These are phyloP conservation scores for Ceramica pisi DNA, from an alignment of 2,888 invertebrate species.

Conservation along the genomic window DNA sequence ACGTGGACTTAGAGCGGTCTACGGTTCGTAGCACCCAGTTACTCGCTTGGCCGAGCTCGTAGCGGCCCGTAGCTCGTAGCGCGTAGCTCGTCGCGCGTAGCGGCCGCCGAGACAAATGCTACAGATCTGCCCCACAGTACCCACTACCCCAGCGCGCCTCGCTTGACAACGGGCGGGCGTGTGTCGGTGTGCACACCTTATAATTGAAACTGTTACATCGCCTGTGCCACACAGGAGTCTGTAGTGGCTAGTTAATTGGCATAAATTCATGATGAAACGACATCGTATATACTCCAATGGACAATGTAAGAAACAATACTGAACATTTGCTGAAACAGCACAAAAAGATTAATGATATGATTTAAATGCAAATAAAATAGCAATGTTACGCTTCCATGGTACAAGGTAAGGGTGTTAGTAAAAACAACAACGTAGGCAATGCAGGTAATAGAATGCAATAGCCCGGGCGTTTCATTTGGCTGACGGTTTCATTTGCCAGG, in stretches of 20 bases:
- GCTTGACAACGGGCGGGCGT: slow-evolving; percentile 5
- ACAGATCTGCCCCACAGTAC: slow-evolving; percentile 49
- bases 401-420: slow-evolving; percentile 5
- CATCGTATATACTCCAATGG: not conserved
- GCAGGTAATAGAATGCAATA: slow-evolving; percentile 58
- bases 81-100: slow-evolving; percentile 51
- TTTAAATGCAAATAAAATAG: slow-evolving; percentile 22
- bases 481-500: slow-evolving; percentile 39
- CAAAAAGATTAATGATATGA: not conserved
- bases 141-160: not conserved
- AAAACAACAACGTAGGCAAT: slow-evolving; percentile 35
- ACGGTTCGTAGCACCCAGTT: slow-evolving; percentile 67
- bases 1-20: slow-evolving; percentile 39
- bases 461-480: slow-evolving; percentile 17
- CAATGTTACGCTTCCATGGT: slow-evolving; percentile 4
- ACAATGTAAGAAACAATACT: not conserved
- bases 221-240: not conserved
- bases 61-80: slow-evolving; percentile 58
- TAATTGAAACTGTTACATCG: slow-evolving; percentile 8
- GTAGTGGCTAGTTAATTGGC: not conserved
- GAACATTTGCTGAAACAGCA: not conserved
- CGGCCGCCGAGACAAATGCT: slow-evolving; percentile 58
- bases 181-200: not conserved
- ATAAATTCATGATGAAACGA: not conserved
- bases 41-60: slow-evolving; percentile 64